Evolutionary conservation across 1,140 invertebrate genomes (phyloP), one percentile per base, ranked within the genome.

Genomic region (Leptopilina clavipes): DNA sequence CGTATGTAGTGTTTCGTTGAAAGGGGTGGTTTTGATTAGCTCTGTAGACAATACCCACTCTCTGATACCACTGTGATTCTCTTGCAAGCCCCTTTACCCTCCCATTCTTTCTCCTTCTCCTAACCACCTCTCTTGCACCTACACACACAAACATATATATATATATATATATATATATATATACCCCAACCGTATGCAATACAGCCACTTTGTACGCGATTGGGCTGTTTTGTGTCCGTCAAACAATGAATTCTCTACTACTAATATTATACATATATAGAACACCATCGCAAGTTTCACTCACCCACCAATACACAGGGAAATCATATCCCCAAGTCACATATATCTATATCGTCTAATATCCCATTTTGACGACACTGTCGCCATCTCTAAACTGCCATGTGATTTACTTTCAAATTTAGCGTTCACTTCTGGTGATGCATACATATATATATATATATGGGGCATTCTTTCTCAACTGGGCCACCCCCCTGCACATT

Each of bases 21-120:
- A 90, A 90, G 84, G 87, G 88, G 86, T 88, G 89, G 85, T 90
- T 90, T 90, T 90, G 89, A 90, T 90, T 90, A 90, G 89, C 88
- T 89, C 86, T 85, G 86, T 89, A 90, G 88, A 90, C 88, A 90
- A 89, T 89, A 88, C 87, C 87, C 85, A 84, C 86, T 86, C 83
- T 88, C 85, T 85, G 85, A 86, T 89, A 89, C 82, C 81, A 76
- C 83, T 82, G 81, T 85, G 83, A 85, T 86, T 84, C 82, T 78
- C 52, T 79, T 71, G 74, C 76, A 45, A 71, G 70, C 71, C 70
- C 81, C 80, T 81, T 81, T 71, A 52, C 76, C 78, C 82, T 73
- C 80, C 82, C 22, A n/a, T n/a, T n/a, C 56, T 79, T 70, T 72
- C 72, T 77, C 81, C 52, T 79, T 77, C 65, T 75, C 77, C 73